Conservation (phyloP, 2,888 invertebrate species). For the Heliconius sara region DNA sequence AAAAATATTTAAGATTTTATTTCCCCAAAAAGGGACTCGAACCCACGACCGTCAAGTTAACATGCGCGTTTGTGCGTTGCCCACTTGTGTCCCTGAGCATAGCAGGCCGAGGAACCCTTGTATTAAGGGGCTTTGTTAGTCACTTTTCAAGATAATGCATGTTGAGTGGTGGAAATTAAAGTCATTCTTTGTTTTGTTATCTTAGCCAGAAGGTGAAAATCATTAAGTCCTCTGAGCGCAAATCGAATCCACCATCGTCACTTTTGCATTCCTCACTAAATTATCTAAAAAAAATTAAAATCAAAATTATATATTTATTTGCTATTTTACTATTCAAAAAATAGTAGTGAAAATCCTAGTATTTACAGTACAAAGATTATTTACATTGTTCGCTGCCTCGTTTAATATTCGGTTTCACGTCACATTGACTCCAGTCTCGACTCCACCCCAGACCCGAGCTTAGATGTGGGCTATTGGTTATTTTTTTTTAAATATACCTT, state of each 20-base stretch:
- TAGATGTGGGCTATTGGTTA: conserved; percentile 1
- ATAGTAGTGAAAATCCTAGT: not conserved
- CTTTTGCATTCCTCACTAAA: too few species aligned
- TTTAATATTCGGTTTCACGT: conserved; percentile 37
- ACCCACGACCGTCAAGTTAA: not conserved
- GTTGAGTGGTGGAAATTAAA: not conserved
- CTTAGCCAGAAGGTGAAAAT: not conserved
- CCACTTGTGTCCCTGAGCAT: too few species aligned
- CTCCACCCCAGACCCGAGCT: not conserved
- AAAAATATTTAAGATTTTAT: not conserved
- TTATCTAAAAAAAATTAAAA: too few species aligned
- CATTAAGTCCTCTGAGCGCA: too few species aligned
- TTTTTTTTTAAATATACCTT: not conserved
- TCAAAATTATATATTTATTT: too few species aligned
- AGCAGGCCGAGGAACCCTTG: too few species aligned
- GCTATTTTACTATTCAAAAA: too few species aligned
- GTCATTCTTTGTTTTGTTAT: not conserved
- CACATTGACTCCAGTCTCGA: conserved; percentile 26
- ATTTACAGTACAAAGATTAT: conserved; percentile 14
- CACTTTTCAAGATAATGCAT: not conserved
- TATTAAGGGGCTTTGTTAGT: not conserved
- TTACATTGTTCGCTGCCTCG: conserved; percentile 19
- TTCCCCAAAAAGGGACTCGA: not conserved
- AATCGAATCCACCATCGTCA: too few species aligned
- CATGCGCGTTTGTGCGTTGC: too few species aligned